A percentile compares a stretch with the other conserved stretches of the same genome.
These are phyloP conservation scores for Hartigia nigra DNA, from an alignment of 2,888 invertebrate species.

Conservation along the genomic window DNA sequence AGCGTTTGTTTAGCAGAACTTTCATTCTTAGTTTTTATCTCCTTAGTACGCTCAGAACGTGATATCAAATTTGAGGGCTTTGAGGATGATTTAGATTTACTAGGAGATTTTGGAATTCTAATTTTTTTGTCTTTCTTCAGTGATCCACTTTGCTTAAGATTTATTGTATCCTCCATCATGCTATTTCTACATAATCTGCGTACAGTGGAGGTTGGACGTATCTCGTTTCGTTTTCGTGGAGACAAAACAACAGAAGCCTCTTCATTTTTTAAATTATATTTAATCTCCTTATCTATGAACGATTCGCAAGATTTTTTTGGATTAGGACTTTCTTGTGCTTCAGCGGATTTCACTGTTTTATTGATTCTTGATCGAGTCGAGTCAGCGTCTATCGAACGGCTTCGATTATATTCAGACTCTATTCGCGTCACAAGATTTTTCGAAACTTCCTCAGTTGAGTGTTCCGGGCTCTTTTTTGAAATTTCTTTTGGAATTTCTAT, in stretches of 20 bases:
- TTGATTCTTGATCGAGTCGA: not conserved
- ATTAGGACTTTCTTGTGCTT: not conserved
- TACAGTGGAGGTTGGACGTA: not conserved
- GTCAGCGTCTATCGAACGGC: not conserved
- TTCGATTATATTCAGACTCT: not conserved
- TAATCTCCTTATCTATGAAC: not conserved
- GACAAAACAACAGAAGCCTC: not conserved
- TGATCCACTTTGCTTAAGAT: not conserved
- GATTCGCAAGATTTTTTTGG: not conserved
- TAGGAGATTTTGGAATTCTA: not conserved
- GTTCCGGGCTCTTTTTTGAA: not conserved
- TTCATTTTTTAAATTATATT: not conserved
- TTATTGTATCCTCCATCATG: not conserved
- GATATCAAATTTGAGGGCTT: not conserved
- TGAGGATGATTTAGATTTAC: not conserved
- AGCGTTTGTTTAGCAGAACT: conserved; percentile 10
- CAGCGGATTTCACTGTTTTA: not conserved
- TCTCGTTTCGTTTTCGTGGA: not conserved
- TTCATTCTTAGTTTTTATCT: conserved; percentile 18
- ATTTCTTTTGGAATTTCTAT: not conserved
- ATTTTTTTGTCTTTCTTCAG: not conserved
- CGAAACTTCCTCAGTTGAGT: not conserved
- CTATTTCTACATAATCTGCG: not conserved
- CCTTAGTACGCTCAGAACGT: not conserved
- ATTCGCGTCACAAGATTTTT: not conserved